Evolutionary conservation across 2,797 vertebrate genomes (phyloP).

Genomic region (Hephaestus fuliginosus): DNA sequence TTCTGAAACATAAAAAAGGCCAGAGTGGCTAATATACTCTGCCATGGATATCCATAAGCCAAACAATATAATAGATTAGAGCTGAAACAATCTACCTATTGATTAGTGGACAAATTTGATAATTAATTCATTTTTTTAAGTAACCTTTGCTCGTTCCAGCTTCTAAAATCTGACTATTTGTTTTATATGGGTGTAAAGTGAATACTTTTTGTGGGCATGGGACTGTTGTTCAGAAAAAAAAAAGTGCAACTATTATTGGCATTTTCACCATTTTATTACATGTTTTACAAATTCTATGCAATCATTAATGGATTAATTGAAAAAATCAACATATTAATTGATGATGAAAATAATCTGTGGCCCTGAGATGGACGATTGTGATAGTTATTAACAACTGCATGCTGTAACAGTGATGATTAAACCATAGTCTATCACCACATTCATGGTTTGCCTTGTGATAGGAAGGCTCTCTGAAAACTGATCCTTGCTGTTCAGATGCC

Average conservation of each 20-base stretch:
- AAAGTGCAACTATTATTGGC: background rate
- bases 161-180: background rate
- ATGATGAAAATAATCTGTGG: background rate
- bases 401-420: constrained; percentile 6
- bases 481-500: constrained; percentile 6
- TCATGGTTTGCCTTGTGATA: background rate
- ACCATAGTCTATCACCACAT: background rate
- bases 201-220: background rate
- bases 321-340: background rate
- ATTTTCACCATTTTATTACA: background rate
- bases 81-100: background rate
- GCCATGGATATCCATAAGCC: background rate
- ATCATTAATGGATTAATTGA: background rate
- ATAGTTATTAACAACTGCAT: background rate
- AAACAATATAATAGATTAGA: background rate
- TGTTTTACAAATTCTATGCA: background rate
- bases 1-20: constrained; percentile 8
- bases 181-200: background rate
- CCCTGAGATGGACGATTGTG: background rate
- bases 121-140: background rate
- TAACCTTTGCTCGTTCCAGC: background rate
- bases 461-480: background rate
- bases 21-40: background rate
- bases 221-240: background rate
- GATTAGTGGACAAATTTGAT: background rate